A percentile compares a stretch with the other conserved stretches of the same genome.
phyloP scores from a whole-genome alignment of 2,888 invertebrate species.

The Hecatera dysodea region DNA sequence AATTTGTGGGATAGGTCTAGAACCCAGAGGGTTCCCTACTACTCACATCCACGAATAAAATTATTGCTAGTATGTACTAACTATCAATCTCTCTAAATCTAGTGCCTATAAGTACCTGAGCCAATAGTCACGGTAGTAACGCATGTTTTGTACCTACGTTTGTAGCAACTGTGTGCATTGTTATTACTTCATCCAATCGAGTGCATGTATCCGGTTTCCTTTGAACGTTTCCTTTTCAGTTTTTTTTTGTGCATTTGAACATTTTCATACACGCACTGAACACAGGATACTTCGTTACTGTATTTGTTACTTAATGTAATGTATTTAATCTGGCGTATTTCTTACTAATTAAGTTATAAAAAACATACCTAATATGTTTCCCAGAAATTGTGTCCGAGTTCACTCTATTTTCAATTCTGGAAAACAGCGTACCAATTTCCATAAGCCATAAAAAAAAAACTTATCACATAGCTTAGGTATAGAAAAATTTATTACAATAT shows the following conservation, averaged over 20 bases:
- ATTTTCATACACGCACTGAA: conserved; percentile 29
- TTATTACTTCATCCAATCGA: conserved; percentile 26
- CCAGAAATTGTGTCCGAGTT: background rate
- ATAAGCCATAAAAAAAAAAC: conserved; percentile 43
- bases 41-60: too few relatives aligned
- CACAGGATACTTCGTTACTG: conserved; percentile 1
- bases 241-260: conserved; percentile 22
- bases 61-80: too few relatives aligned
- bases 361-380: conserved; percentile 37
- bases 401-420: conserved; percentile 7
- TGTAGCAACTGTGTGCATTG: background rate
- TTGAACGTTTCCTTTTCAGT: conserved; percentile 30
- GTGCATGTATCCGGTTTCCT: conserved; percentile 33
- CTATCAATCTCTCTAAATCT: too few relatives aligned
- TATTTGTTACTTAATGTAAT: background rate
- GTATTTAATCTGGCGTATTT: background rate
- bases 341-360: conserved; percentile 1
- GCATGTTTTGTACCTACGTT: conserved; percentile 15
- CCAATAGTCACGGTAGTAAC: background rate
- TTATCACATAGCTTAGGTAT: conserved; percentile 28
- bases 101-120: too few relatives aligned
- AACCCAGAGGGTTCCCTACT: too few relatives aligned
- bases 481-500: conserved; percentile 57
- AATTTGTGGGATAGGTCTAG: too few relatives aligned
- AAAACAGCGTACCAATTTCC: conserved; percentile 29